These are phyloP conservation scores for Stenchaetothrips biformis DNA, from an alignment of 2,888 invertebrate species.

Conservation along the genomic window DNA sequence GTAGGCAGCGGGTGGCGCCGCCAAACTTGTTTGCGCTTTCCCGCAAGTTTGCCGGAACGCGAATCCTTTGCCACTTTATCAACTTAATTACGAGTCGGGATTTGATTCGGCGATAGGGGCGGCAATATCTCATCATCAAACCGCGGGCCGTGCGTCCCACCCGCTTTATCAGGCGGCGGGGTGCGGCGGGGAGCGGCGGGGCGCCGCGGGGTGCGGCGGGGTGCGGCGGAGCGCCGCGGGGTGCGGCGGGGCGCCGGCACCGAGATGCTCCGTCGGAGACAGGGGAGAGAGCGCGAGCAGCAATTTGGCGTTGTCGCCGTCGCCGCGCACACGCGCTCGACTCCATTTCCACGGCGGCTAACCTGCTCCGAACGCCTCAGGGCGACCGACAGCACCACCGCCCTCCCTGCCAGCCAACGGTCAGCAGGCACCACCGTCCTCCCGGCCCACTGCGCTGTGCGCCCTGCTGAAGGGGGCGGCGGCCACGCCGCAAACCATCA, in stretches of 20 bases:
- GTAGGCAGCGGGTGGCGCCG: neutral
- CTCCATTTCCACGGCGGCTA: neutral
- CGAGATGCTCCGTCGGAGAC: neutral
- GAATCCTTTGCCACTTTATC: conserved; percentile 10
- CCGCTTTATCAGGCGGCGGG: too few relatives aligned
- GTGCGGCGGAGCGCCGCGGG: neutral
- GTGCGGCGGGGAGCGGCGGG: neutral
- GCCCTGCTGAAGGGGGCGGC: neutral
- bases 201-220: neutral
- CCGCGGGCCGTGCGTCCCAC: neutral
- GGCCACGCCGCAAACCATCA: neutral
- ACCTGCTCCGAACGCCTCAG: neutral
- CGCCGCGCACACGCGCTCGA: neutral
- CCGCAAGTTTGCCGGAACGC: neutral
- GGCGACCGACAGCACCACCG: neutral
- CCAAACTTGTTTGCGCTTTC: neutral
- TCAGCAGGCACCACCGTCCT: neutral
- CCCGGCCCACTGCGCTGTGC: neutral
- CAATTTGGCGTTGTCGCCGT: neutral
- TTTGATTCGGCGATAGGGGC: neutral
- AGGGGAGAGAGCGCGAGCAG: neutral
- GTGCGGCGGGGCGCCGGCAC: neutral
- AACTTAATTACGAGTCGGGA: neutral
- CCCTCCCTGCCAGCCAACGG: too few relatives aligned
- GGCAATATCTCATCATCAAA: neutral